Evolutionary conservation across 2,113 vertebrate species (phyloP), one percentile per base, ranked within the genome.

Genomic region (Atrichornis clamosus): DNA sequence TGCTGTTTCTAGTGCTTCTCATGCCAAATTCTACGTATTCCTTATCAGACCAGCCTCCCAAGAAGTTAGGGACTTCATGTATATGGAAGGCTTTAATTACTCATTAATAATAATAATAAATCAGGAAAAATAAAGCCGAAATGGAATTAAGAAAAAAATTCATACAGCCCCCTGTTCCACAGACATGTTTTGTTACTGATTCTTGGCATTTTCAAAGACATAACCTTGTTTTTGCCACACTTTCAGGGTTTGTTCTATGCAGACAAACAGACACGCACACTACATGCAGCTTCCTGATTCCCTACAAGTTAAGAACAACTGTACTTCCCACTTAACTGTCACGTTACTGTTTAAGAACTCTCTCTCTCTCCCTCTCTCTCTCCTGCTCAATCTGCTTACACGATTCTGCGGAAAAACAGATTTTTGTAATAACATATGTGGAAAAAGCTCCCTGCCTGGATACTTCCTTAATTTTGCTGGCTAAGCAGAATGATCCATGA

Each of bases 151-250:
- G 24, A 68, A 30, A 50, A 73, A 73, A n/a, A 10, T n/a, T 53
- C 6, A 0, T n/a, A 42, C 5, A 16, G 26, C 6, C 7, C 14
- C 15, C 17, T 19, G 6, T 50, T 67, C 41, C 32, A 47, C 13
- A 37, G 52, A 33, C 4, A 12, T 28, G 13, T 39, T 80, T 89
- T 9, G 50, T 19, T 52, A 37, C 5, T 6, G 35, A 32, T 26
- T 56, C 24, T 15, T 42, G 3, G 7, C 63, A 67, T 37, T 87
- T 77, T 33, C 33, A 4, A 67, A 72, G 47, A 47, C 8, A 50
- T 1, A 58, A 55, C 6, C 24, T 62, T 1, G 0, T 4, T 23
- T 77, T 47, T 35, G 14, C 5, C 9, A 30, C 7, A 30, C 23
- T 52, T 69, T 10, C 10, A 47, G 11, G 5, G 33, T 49, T 72